Percentiles rank a stretch among this genome's conserved stretches.
Evolutionary conservation across 2,888 invertebrate genomes (phyloP).

Genomic region (Pardosa pseudoannulata): DNA sequence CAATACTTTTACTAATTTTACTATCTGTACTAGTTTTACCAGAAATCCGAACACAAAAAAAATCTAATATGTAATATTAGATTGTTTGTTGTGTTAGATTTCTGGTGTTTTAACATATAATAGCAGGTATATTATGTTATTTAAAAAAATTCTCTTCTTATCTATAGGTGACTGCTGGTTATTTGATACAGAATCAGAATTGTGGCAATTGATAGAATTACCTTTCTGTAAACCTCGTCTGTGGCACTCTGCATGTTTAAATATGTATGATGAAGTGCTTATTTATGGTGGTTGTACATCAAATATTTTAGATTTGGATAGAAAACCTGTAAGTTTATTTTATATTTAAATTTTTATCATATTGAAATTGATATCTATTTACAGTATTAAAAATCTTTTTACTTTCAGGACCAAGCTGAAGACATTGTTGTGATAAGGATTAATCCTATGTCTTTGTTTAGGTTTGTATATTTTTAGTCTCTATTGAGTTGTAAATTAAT

Average conservation of each 20-base stretch:
- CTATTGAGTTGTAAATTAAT: not conserved
- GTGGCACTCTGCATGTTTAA: slow-evolving; percentile 77
- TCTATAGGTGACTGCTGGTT: slow-evolving; percentile 77
- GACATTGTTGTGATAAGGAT: slow-evolving; percentile 51
- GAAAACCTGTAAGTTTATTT: slow-evolving; percentile 53
- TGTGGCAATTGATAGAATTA: slow-evolving; percentile 76
- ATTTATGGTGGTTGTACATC: slow-evolving; percentile 77
- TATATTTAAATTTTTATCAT: not conserved
- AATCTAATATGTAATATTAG: no score
- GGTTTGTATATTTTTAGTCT: slow-evolving; percentile 24
- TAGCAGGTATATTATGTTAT: no score
- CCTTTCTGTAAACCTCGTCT: slow-evolving; percentile 75
- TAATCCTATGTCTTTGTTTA: slow-evolving; percentile 53
- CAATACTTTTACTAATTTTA: no score
- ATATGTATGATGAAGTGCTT: slow-evolving; percentile 75
- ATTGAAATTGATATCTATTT: no score
- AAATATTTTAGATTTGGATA: slow-evolving; percentile 75
- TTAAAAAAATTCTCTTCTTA: no score
- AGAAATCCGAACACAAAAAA: no score
- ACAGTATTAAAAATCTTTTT: no score
- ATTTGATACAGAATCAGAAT: slow-evolving; percentile 74
- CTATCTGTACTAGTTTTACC: no score
- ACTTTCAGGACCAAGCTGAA: slow-evolving; percentile 57
- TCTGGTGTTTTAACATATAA: no score
- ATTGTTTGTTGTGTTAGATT: no score